A percentile compares a stretch with the other conserved stretches of the same genome.
These are phyloP conservation scores for Regulus satrapa DNA, from an alignment of 2,113 vertebrate genomes.

Conservation along the genomic window DNA sequence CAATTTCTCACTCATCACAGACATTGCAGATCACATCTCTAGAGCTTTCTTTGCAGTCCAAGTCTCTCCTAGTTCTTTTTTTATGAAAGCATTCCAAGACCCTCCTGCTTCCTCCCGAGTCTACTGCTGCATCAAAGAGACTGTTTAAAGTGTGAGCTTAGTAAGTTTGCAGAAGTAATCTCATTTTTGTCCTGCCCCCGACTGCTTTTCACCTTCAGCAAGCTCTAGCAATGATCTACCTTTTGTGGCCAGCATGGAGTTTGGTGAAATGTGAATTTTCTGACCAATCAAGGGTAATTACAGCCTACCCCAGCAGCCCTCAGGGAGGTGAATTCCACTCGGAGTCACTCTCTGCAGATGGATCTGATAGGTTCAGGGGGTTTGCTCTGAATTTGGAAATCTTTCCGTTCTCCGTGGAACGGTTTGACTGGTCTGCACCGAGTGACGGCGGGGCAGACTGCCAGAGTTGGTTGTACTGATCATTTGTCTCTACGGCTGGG, in stretches of 20 bases:
- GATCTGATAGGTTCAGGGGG: not conserved
- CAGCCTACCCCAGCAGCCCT: not conserved
- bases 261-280: not conserved
- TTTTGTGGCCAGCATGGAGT: not conserved
- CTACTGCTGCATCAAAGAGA: not conserved
- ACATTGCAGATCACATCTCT: not conserved
- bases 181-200: not conserved
- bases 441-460: not conserved
- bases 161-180: not conserved
- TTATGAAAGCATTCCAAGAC: not conserved
- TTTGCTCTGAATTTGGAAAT: not conserved
- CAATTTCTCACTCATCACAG: not conserved
- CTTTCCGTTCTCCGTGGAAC: not conserved
- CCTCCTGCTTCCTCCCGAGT: not conserved
- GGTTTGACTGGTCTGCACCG: not conserved
- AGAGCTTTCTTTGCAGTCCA: not conserved
- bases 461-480: conserved; percentile 32
- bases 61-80: not conserved
- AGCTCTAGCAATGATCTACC: not conserved
- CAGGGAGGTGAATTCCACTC: not conserved
- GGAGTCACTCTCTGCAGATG: not conserved
- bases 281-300: not conserved
- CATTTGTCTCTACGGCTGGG: conserved; percentile 42
- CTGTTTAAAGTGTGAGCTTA: not conserved
- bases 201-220: not conserved